Percentiles rank a stretch among this genome's conserved stretches.
These are phyloP conservation scores for Syritta pipiens DNA, from an alignment of 2,888 invertebrate genomes.

Conservation along the genomic window DNA sequence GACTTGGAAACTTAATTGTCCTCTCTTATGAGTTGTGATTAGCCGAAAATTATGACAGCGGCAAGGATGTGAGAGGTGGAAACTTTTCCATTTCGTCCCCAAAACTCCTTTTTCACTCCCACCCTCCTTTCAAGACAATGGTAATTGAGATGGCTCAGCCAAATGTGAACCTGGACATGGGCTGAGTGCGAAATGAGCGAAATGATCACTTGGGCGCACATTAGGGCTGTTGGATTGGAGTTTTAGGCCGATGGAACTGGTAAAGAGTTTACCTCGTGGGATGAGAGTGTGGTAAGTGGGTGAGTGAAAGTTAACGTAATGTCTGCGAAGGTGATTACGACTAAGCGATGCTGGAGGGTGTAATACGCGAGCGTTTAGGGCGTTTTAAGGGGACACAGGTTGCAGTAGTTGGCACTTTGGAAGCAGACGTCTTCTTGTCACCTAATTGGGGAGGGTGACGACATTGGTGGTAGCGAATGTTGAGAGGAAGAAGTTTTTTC, in stretches of 20 bases:
- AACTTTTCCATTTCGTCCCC: conserved; percentile 62
- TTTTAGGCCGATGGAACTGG: neutral
- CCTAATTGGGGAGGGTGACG: too few relatives aligned
- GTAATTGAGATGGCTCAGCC: conserved; percentile 39
- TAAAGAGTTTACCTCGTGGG: neutral
- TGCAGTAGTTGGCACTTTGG: too few relatives aligned
- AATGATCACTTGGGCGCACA: conserved; percentile 39
- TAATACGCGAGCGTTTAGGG: too few relatives aligned
- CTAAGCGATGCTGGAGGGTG: too few relatives aligned
- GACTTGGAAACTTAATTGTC: conserved; percentile 53
- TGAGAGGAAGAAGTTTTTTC: too few relatives aligned
- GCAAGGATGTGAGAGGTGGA: conserved; percentile 42
- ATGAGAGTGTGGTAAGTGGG: neutral
- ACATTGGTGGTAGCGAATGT: too few relatives aligned
- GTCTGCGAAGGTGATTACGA: too few relatives aligned
- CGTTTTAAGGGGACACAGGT: too few relatives aligned
- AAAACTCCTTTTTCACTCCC: too few relatives aligned
- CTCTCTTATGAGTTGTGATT: conserved; percentile 56
- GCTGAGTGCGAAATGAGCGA: conserved; percentile 47
- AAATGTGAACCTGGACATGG: conserved; percentile 57
- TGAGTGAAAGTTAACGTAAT: too few relatives aligned
- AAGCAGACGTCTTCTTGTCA: too few relatives aligned
- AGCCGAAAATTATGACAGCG: conserved; percentile 60
- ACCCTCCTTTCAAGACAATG: conserved; percentile 1
- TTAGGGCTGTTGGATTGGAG: conserved; percentile 9